Evolutionary conservation across 1,140 invertebrate species (phyloP).

Genomic region (Ceratina japonica): DNA sequence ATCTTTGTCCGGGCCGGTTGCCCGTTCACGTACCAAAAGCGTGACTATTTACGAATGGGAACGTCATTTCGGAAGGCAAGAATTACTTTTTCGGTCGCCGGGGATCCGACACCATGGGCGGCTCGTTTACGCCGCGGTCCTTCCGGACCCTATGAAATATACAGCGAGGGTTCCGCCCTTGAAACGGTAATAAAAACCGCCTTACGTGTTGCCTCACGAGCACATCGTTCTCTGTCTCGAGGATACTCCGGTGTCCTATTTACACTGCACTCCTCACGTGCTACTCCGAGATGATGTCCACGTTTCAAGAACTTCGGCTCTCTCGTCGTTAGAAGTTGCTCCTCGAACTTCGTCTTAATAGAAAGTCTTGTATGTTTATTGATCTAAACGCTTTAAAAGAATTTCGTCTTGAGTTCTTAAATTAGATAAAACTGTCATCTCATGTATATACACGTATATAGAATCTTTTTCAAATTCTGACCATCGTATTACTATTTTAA

Average conservation of each 20-base stretch:
- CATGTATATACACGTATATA: no score
- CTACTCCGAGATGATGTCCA: neutral
- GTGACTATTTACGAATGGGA: conserved; percentile 8
- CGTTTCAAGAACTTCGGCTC: neutral
- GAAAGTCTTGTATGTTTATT: no score
- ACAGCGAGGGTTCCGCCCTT: conserved; percentile 44
- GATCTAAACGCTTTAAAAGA: no score
- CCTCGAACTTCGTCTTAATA: no score
- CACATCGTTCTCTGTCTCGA: neutral
- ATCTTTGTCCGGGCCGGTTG: neutral
- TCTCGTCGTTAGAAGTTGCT: neutral
- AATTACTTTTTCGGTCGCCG: neutral
- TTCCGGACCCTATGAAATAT: neutral
- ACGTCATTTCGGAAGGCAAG: neutral
- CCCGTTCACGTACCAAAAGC: neutral
- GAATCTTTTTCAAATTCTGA: no score
- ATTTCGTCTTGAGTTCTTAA: no score
- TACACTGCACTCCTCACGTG: neutral
- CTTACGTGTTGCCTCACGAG: neutral
- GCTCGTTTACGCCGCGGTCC: conserved; percentile 39
- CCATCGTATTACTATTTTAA: no score
- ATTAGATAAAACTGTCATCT: no score
- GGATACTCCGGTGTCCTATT: neutral
- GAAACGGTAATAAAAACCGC: conserved; percentile 45
- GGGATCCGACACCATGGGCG: conserved; percentile 30